Conservation (phyloP, 1,140 invertebrate genomes). For the Formica exsecta region DNA sequence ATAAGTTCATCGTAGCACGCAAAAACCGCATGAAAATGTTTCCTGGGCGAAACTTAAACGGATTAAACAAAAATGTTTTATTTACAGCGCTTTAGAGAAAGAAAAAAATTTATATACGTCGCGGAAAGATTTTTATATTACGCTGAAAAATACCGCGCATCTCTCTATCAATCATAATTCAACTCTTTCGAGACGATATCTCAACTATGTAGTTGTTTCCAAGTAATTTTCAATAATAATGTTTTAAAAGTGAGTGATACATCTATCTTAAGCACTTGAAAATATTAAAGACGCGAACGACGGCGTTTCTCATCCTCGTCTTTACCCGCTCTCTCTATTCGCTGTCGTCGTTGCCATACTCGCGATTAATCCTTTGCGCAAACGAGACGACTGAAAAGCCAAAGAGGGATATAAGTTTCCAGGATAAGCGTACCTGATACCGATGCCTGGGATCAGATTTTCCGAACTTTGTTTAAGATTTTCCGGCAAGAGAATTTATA, state of each 20-base stretch:
- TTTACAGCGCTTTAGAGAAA: neutral
- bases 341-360: neutral
- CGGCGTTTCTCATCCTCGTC: neutral
- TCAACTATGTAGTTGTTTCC: neutral
- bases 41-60: neutral
- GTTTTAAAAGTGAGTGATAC: too few relatives aligned
- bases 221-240: neutral
- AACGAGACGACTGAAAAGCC: conserved; percentile 20
- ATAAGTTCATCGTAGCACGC: conserved; percentile 23
- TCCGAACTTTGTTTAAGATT: conserved; percentile 40
- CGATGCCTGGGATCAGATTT: conserved; percentile 4
- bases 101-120: neutral
- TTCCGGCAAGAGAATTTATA: neutral
- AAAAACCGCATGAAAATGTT: neutral
- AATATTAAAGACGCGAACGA: neutral
- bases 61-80: neutral
- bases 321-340: neutral
- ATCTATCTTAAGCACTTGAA: neutral
- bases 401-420: conserved; percentile 42
- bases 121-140: neutral
- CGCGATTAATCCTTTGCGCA: conserved; percentile 8
- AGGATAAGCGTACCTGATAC: neutral
- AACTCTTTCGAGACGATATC: neutral
- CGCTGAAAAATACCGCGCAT: neutral
- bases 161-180: neutral